Conservation (phyloP, 2,113 vertebrate genomes). For the Pelodiscus sinensis region DNA sequence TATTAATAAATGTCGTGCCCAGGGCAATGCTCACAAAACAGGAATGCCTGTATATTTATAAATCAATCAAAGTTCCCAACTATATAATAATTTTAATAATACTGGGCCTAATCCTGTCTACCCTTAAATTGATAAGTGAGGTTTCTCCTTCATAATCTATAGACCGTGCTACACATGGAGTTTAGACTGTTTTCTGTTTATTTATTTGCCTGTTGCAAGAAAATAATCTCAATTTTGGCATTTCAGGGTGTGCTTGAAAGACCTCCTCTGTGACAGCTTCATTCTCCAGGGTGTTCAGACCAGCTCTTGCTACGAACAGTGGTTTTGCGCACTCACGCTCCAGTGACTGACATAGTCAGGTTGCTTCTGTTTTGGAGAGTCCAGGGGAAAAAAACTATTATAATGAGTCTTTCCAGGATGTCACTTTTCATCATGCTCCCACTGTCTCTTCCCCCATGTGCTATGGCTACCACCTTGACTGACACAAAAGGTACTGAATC, state of each 20-base stretch:
- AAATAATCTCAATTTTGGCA: background rate
- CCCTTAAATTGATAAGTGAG: too few relatives aligned
- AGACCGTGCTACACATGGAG: background rate
- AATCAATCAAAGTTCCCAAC: too few relatives aligned
- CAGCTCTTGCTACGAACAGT: background rate
- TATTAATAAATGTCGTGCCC: too few relatives aligned
- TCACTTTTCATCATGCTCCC: background rate
- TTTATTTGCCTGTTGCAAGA: background rate
- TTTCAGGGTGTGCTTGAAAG: background rate
- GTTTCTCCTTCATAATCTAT: too few relatives aligned
- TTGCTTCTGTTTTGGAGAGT: background rate
- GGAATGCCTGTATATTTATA: too few relatives aligned
- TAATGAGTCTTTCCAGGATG: background rate
- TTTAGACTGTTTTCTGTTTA: background rate
- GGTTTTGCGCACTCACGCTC: background rate
- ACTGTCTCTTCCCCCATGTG: conserved; percentile 7
- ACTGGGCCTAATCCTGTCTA: too few relatives aligned
- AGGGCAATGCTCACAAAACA: too few relatives aligned
- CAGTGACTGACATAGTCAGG: background rate
- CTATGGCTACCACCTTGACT: conserved; percentile 39
- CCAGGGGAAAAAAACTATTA: conserved; percentile 4
- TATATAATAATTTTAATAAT: too few relatives aligned
- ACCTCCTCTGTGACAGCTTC: background rate
- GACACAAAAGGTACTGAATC: background rate
- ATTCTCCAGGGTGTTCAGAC: background rate